Base-by-base conservation (phyloP, 1,140 invertebrate species). In the Vanessa atalanta region DNA sequence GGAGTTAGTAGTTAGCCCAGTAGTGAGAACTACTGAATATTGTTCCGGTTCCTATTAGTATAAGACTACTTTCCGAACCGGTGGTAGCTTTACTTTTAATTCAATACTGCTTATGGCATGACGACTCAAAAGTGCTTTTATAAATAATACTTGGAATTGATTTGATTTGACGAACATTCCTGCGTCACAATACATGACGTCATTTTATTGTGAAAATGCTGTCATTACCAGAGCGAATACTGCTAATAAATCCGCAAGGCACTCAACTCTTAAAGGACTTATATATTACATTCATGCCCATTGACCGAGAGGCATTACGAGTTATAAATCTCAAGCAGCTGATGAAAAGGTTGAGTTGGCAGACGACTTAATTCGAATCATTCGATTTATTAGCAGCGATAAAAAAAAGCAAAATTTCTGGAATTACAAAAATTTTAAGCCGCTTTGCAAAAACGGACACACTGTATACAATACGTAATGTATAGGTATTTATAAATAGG, bases 191-290 rank as follows among this genome's bases (percentile, higher is more conserved):
- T 23, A 57, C 4, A 51, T 51, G n/a, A 15, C 48, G n/a, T 51
- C 48, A 51, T n/a, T 0, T 23, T 3, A 26, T 12, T 20, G 20
- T 57, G 5, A 14, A 57, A 57, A 57, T 16, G 55, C 4, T 26
- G 8, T 16, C 55, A 57, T 57, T 57, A 57, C 55, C 26, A 7
- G 53, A 23, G 20, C 55, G 20, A 57, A 23, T 57, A 12, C 20
- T 26, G 16, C 55, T 57, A 23, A 57, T 57, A 57, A 57, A 23
- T 57, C 55, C 55, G 12, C 16, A 26, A 26, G 20, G 20, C 55
- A 57, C 55, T 57, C 55, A 57, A 26, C 55, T 57, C 20, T 57
- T 57, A 16, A 57, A 57, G 20, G 55, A 26, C 55, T 20, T 26
- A 57, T 57, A 57, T 23, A 23, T 57, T 57, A 57, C 55, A 57